These are phyloP conservation scores for Typhlichthys subterraneus DNA, from an alignment of 2,797 vertebrate species.

Conservation along the genomic window DNA sequence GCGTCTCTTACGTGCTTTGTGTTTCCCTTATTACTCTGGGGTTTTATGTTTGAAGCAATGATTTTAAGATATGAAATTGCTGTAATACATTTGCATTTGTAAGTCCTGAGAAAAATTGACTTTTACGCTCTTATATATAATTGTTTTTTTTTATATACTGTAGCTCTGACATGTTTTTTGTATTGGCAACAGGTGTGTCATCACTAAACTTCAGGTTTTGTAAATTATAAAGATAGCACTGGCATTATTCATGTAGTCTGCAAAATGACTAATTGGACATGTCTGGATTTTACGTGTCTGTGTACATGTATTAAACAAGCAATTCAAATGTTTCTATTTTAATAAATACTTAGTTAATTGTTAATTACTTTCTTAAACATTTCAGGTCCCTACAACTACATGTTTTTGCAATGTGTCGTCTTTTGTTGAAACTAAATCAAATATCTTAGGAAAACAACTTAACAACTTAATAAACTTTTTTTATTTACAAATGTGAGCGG, in stretches of 20 bases:
- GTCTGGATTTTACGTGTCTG: conserved; percentile 33
- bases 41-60: conserved; percentile 13
- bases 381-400: background rate
- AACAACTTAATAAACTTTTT: too few relatives aligned
- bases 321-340: background rate
- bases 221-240: conserved; percentile 66
- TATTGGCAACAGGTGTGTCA: conserved; percentile 38
- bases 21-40: background rate
- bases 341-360: background rate
- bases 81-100: conserved; percentile 18
- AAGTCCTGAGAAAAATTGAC: conserved; percentile 11
- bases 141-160: conserved; percentile 24
- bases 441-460: too few relatives aligned
- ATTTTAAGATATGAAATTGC: conserved; percentile 13
- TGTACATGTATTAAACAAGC: conserved; percentile 4
- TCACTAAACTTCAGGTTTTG: conserved; percentile 36
- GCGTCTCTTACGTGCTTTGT: background rate
- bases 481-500: too few relatives aligned
- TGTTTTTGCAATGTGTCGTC: too few relatives aligned
- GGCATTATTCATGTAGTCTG: conserved; percentile 33
- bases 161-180: conserved; percentile 15
- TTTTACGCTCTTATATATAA: conserved; percentile 17
- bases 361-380: background rate
- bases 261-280: conserved; percentile 1
- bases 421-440: too few relatives aligned